Percentiles rank a stretch among this genome's conserved stretches.
Evolutionary conservation across 2,888 invertebrate species (phyloP).

Genomic region (Sesia bembeciformis): DNA sequence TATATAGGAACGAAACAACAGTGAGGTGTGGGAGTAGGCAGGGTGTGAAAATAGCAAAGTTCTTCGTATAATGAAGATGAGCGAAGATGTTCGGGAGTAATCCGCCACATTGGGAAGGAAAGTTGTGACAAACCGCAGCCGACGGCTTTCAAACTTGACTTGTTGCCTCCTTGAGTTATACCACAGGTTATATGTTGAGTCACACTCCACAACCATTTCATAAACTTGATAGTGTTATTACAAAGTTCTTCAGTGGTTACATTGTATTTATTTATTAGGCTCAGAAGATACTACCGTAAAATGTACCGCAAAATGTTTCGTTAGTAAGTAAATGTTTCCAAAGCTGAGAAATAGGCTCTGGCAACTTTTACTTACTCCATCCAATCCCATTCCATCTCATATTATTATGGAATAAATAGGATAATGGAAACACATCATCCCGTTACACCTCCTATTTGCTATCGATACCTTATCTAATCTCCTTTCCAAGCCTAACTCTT

Average conservation of each 20-base stretch:
- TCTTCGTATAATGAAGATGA: conserved; percentile 65
- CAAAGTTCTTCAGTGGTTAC: neutral
- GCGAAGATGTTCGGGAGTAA: conserved; percentile 46
- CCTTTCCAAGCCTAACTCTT: too few relatives aligned
- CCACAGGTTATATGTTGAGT: conserved; percentile 1
- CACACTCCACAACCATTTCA: conserved; percentile 7
- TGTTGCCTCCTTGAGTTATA: conserved; percentile 20
- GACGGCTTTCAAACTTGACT: conserved; percentile 21
- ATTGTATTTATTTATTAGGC: too few relatives aligned
- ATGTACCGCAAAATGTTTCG: too few relatives aligned
- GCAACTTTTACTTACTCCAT: too few relatives aligned
- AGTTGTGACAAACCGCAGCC: conserved; percentile 50
- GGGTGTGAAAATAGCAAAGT: conserved; percentile 56
- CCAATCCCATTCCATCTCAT: too few relatives aligned
- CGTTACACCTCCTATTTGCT: too few relatives aligned
- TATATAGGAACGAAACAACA: conserved; percentile 49
- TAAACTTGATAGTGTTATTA: conserved; percentile 1
- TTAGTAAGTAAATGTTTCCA: too few relatives aligned
- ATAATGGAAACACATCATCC: too few relatives aligned
- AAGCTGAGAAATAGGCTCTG: too few relatives aligned
- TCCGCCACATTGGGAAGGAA: conserved; percentile 44
- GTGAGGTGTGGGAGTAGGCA: conserved; percentile 25
- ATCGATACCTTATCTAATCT: too few relatives aligned
- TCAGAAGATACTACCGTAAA: too few relatives aligned
- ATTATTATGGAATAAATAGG: too few relatives aligned